Evolutionary conservation across 2,113 vertebrate genomes (phyloP).

Genomic region (Rhinogobius similis): DNA sequence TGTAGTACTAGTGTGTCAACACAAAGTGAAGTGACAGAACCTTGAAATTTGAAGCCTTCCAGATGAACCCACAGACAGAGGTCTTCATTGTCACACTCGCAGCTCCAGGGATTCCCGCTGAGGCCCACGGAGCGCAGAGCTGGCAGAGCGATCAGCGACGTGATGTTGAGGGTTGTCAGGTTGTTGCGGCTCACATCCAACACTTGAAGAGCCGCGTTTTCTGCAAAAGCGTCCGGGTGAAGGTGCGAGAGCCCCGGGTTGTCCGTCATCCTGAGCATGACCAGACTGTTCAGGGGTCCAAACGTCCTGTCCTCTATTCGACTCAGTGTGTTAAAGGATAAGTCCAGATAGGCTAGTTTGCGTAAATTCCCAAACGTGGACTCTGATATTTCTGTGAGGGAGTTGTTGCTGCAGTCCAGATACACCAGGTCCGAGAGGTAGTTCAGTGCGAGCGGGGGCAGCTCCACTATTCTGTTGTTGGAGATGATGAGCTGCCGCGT

Average conservation of each 20-base stretch:
- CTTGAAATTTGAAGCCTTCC: conserved; percentile 84
- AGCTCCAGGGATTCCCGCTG: conserved; percentile 89
- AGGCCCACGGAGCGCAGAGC: conserved; percentile 82
- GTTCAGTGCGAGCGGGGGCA: conserved; percentile 84
- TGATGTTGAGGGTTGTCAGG: conserved; percentile 80
- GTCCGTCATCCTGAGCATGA: conserved; percentile 88
- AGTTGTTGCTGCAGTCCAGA: conserved; percentile 88
- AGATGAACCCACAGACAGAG: conserved; percentile 85
- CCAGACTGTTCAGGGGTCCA: conserved; percentile 82
- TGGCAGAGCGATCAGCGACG: conserved; percentile 73
- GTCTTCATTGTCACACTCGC: conserved; percentile 87
- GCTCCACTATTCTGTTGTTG: conserved; percentile 80
- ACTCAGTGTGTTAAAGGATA: conserved; percentile 87
- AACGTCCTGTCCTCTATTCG: conserved; percentile 84
- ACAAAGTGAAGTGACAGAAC: conserved; percentile 58
- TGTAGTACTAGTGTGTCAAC: neutral
- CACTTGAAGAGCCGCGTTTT: conserved; percentile 84
- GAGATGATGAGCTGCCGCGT: conserved; percentile 87
- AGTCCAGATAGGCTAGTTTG: conserved; percentile 88
- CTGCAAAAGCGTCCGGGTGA: conserved; percentile 82
- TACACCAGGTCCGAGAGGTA: conserved; percentile 90
- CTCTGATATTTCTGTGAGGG: conserved; percentile 82
- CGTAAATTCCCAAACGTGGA: conserved; percentile 86
- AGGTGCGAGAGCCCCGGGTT: conserved; percentile 85
- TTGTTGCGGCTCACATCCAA: conserved; percentile 89